Evolutionary conservation across 2,113 vertebrate genomes (phyloP).

Genomic region (Ameiurus melas): DNA sequence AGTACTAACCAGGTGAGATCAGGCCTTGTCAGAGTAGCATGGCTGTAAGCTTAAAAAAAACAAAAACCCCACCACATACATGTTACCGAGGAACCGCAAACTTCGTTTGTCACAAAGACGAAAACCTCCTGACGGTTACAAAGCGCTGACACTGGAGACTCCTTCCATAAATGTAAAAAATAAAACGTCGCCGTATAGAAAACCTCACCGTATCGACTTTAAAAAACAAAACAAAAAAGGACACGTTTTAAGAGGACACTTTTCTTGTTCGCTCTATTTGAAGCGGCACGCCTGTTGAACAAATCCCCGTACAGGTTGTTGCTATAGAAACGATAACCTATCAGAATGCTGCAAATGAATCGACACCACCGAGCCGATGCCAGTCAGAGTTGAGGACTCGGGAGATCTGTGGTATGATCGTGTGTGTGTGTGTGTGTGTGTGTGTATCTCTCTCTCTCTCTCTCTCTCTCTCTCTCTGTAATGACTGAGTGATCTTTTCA

Average conservation of each 20-base stretch:
- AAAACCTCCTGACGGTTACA: background rate
- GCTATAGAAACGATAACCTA: background rate
- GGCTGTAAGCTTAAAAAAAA: background rate
- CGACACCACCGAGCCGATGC: background rate
- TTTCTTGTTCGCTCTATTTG: background rate
- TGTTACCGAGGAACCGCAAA: background rate
- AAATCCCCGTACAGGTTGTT: background rate
- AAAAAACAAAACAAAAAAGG: too few relatives aligned
- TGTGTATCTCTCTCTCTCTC: too few relatives aligned
- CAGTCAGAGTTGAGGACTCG: background rate
- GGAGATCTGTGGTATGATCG: background rate
- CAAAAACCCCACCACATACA: background rate
- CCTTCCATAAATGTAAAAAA: background rate
- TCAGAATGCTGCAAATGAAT: background rate
- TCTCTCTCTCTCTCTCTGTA: too few relatives aligned
- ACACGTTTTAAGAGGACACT: too few relatives aligned
- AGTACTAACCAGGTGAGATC: too few relatives aligned
- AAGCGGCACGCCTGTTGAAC: background rate
- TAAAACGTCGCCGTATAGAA: background rate
- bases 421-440: too few relatives aligned
- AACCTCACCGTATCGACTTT: too few relatives aligned
- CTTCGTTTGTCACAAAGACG: background rate
- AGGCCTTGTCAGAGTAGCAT: background rate
- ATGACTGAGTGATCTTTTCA: too few relatives aligned
- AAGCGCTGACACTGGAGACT: background rate